Base-by-base conservation (phyloP, 2,888 invertebrate species). In the Apotomis betuletana region DNA sequence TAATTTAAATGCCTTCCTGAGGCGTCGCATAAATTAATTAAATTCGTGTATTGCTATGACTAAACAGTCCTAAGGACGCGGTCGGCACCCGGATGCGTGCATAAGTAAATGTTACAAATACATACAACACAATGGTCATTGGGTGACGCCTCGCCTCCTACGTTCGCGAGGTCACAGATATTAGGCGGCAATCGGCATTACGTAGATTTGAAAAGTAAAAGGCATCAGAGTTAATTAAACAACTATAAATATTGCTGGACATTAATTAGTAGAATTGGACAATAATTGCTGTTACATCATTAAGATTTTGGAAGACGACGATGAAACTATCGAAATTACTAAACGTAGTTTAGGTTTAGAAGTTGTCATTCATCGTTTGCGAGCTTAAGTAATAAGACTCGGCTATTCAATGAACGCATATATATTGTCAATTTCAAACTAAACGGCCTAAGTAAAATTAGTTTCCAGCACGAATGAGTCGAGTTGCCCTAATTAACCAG, bases 31-130 rank as follows among this genome's bases (percentile, higher is more conserved):
- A 64, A 38, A 64, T 73, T 73, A 80, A 80, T 81, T 81, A 68
- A 77, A 83, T 80, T 79, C 49, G 71, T 75, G 69, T 68, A 79
- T 76, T 77, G 75, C 79, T 83, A 83, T 87, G 83, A 85, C 84
- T 83, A 85, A 83, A 85, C 81, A 81, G 81, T 75, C 41, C 77
- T 81, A 82, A 83, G 80, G 81, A 79, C 82, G 55, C 44, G 27
- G 27, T 6, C 82, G 77, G 76, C 83, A 87, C 85, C 85, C 84
- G 87, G 85, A 87, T 85, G 84, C 84, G 46, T 54, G 36, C 36
- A 61, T 36, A 69, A 49, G 75, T 79, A 78, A 78, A 75, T 76
- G 77, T 77, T 78, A 72, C 75, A 74, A 76, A 70, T 81, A 81
- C 80, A 82, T 81, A 81, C 80, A 82, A 84, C 80, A 85, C 83